A percentile compares a stretch with the other conserved stretches of the same genome.
These are phyloP conservation scores for Falcunculus frontatus DNA, from an alignment of 2,113 vertebrate species.

Conservation along the genomic window DNA sequence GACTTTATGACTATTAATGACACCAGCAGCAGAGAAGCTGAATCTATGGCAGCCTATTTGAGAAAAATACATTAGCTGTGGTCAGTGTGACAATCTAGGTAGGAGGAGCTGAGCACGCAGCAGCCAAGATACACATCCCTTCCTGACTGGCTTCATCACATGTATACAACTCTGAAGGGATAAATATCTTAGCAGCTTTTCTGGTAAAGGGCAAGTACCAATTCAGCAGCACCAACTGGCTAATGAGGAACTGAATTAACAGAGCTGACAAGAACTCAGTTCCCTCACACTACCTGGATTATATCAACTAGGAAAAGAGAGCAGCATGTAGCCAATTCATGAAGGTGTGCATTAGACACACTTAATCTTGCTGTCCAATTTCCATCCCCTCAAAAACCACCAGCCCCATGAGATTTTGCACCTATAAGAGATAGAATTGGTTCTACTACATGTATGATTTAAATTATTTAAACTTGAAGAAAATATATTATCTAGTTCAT, in stretches of 20 bases:
- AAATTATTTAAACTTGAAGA: background rate
- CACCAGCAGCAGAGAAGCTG: background rate
- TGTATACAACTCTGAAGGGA: background rate
- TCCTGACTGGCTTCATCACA: background rate
- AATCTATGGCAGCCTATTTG: background rate
- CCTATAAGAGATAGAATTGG: background rate
- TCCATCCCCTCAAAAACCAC: background rate
- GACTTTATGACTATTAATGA: background rate
- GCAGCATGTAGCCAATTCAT: background rate
- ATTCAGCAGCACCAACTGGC: background rate
- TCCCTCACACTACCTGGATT: background rate
- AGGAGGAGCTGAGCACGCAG: background rate
- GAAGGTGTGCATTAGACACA: background rate
- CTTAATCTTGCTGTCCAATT: background rate
- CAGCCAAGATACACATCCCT: background rate
- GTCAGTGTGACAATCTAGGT: background rate
- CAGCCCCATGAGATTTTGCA: background rate
- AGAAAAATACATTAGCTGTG: background rate
- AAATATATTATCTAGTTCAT: background rate
- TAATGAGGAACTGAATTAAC: background rate
- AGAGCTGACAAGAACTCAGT: background rate
- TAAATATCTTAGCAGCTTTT: background rate
- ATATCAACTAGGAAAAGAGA: background rate
- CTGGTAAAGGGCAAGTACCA: rapidly evolving
- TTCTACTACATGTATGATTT: background rate